Conservation (phyloP, 2,797 vertebrate genomes). For the Sebastes nivosus region DNA sequence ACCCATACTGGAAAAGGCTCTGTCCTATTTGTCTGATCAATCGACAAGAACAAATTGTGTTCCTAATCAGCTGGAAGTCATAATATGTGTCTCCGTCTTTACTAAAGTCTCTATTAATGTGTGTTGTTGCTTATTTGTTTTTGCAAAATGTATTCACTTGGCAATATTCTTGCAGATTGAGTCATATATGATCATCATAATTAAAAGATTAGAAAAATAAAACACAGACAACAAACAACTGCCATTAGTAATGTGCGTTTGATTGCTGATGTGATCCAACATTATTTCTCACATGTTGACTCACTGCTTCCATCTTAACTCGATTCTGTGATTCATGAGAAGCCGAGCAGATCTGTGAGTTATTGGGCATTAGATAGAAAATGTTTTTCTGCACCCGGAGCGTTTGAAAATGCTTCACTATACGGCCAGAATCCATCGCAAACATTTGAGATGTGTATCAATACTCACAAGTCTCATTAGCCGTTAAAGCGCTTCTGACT, state of each 20-base stretch:
- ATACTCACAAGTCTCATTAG: slow-evolving; percentile 48
- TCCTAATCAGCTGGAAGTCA: background rate
- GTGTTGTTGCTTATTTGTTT: background rate
- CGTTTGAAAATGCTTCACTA: slow-evolving; percentile 19
- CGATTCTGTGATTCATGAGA: slow-evolving; percentile 17
- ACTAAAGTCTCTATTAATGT: background rate
- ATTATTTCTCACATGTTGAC: slow-evolving; percentile 26
- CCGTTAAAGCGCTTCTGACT: slow-evolving; percentile 31
- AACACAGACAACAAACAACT: background rate
- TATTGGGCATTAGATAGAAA: slow-evolving; percentile 17
- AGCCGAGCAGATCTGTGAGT: slow-evolving; percentile 19
- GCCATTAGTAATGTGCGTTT: slow-evolving; percentile 13
- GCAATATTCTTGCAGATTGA: background rate
- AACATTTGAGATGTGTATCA: slow-evolving; percentile 21
- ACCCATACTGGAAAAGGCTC: background rate
- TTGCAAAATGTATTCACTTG: background rate
- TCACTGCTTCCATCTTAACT: slow-evolving; percentile 38
- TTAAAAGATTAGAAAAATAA: background rate
- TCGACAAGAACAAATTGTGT: background rate
- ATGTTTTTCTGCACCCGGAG: slow-evolving; percentile 1
- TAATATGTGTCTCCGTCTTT: background rate
- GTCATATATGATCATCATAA: background rate
- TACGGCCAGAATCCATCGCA: slow-evolving; percentile 24
- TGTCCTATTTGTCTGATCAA: background rate
- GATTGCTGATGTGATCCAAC: slow-evolving; percentile 33